These are phyloP conservation scores for Onychostruthus taczanowskii DNA, from an alignment of 2,113 vertebrate species.

Conservation along the genomic window DNA sequence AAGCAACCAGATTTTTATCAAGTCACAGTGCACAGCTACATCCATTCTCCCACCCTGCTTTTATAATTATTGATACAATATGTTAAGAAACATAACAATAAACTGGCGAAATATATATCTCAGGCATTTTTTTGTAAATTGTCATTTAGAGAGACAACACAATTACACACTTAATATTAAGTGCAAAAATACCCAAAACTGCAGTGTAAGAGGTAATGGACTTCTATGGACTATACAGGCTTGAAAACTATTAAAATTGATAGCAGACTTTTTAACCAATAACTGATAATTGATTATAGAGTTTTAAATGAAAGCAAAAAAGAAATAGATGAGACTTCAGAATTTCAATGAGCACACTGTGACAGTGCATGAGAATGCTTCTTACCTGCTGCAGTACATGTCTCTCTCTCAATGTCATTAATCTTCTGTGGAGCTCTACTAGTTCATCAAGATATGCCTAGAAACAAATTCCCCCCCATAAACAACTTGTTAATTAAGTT, in stretches of 20 bases:
- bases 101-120: neutral
- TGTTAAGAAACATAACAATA: neutral
- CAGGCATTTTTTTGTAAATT: neutral
- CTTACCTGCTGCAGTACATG: conserved; percentile 96
- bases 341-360: neutral
- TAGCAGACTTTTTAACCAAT: neutral
- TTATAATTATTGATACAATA: neutral
- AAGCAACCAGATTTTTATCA: neutral
- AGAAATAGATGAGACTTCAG: neutral
- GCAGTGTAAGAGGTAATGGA: neutral
- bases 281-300: neutral
- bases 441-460: conserved; percentile 96
- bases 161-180: neutral
- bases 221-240: neutral
- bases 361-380: neutral
- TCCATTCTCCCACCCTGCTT: neutral
- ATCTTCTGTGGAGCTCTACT: conserved; percentile 95
- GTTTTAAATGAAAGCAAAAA: neutral
- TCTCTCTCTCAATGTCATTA: conserved; percentile 95
- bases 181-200: neutral
- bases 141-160: neutral
- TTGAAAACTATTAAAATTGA: neutral
- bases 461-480: conserved; percentile 33
- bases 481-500: conserved; percentile 43
- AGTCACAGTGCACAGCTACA: neutral